phyloP scores from a whole-genome alignment of 2,797 vertebrate species.

The Peromyscus nudipes region DNA sequence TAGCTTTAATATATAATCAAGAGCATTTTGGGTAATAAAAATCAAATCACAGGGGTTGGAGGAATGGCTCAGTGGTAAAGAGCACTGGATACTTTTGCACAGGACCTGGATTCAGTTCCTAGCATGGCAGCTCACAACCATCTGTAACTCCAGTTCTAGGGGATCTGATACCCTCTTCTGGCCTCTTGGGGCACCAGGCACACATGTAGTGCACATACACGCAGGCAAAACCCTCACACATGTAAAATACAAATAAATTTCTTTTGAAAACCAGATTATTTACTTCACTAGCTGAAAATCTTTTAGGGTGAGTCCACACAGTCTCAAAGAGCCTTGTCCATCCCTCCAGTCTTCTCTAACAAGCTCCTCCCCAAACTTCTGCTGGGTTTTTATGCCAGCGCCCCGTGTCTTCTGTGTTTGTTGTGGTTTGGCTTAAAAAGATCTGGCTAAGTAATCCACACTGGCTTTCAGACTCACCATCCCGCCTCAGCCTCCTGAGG shows the following conservation, averaged over 20 bases:
- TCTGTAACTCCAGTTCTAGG: not conserved
- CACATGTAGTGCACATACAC: fast-evolving
- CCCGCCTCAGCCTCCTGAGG: not conserved
- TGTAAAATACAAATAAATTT: not conserved
- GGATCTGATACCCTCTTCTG: not conserved
- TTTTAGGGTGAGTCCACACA: too few species aligned
- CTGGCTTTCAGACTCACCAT: not conserved
- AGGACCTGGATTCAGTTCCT: not conserved
- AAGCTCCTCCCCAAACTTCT: not conserved
- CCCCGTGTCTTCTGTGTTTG: not conserved
- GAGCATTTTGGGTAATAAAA: not conserved
- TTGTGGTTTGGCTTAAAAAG: not conserved
- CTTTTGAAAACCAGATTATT: not conserved
- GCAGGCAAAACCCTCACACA: not conserved
- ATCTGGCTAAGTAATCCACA: not conserved
- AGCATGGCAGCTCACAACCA: not conserved
- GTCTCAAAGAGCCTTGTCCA: too few species aligned
- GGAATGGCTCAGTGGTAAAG: not conserved
- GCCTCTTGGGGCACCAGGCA: not conserved
- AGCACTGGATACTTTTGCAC: not conserved
- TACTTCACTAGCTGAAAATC: not conserved
- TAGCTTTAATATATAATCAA: not conserved
- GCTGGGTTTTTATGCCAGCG: not conserved
- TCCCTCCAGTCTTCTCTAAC: not conserved
- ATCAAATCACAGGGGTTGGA: not conserved